Evolutionary conservation across 1,140 invertebrate species (phyloP).

Genomic region (Propsilocerus akamusi): DNA sequence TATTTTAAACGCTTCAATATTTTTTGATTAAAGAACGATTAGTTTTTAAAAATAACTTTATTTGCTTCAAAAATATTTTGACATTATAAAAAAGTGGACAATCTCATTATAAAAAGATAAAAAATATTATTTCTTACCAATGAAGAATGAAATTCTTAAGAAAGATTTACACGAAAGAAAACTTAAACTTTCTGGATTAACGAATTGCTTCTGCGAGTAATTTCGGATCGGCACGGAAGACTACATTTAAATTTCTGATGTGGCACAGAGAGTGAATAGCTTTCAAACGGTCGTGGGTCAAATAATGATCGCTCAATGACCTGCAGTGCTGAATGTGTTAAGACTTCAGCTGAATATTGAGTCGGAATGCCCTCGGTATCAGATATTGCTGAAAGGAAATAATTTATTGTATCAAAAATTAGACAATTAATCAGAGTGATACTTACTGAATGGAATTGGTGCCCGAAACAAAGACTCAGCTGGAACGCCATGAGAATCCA

Average conservation of each 20-base stretch:
- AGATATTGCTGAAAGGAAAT: slow-evolving; percentile 11
- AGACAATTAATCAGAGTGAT: neutral
- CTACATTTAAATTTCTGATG: slow-evolving; percentile 22
- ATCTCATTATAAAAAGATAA: neutral
- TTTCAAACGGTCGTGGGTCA: slow-evolving; percentile 19
- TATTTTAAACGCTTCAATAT: too few species aligned
- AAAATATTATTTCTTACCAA: neutral
- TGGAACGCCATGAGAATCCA: slow-evolving; percentile 48
- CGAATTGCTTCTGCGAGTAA: slow-evolving; percentile 7
- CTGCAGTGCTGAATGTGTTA: slow-evolving; percentile 17
- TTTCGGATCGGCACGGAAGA: slow-evolving; percentile 22
- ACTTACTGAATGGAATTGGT: slow-evolving; percentile 33
- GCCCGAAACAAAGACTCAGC: slow-evolving; percentile 37
- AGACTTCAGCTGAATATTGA: slow-evolving; percentile 23
- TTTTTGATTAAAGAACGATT: too few species aligned
- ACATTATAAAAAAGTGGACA: too few species aligned
- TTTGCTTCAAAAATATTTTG: too few species aligned
- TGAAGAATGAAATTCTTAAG: neutral
- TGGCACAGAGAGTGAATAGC: slow-evolving; percentile 16
- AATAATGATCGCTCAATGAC: slow-evolving; percentile 22
- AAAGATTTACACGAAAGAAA: neutral
- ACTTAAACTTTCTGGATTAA: slow-evolving; percentile 14
- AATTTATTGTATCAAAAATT: neutral
- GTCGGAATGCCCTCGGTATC: slow-evolving; percentile 17
- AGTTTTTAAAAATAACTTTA: too few species aligned